phyloP scores from a whole-genome alignment of 2,797 vertebrate genomes.

The Heterohyrax brucei region DNA sequence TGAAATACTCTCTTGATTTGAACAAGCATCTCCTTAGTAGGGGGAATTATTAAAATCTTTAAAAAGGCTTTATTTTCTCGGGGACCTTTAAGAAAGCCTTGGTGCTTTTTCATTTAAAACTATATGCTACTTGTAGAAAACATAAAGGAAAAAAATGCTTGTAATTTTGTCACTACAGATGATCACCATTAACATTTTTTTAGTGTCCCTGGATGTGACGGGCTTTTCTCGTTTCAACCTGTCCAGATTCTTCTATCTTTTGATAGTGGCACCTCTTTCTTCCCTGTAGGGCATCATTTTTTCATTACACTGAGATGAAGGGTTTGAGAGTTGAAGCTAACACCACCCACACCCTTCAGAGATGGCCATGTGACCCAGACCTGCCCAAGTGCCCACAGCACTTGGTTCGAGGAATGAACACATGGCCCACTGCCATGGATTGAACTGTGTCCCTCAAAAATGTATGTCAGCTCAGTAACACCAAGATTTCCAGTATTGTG shows the following conservation, averaged over 20 bases:
- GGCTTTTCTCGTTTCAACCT: background rate
- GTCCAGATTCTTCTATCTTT: background rate
- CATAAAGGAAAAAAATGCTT: background rate
- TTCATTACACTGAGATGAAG: background rate
- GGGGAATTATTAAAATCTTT: background rate
- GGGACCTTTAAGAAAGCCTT: background rate
- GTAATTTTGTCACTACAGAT: background rate
- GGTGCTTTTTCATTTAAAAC: background rate
- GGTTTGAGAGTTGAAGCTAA: background rate
- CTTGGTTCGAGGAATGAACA: background rate
- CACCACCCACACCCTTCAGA: background rate
- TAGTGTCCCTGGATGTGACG: background rate
- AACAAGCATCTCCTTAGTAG: background rate
- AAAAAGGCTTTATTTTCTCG: slow-evolving; percentile 4
- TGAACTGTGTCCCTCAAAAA: too few species aligned
- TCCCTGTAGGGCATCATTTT: background rate
- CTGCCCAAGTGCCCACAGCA: background rate
- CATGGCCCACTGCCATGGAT: background rate
- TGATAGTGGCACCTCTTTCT: background rate
- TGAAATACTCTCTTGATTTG: background rate
- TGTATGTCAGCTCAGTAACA: too few species aligned
- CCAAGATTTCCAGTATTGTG: too few species aligned
- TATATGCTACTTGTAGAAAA: background rate
- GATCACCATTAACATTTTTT: background rate
- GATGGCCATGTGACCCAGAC: background rate